Conservation (phyloP, 2,888 invertebrate species). For the Ophion slaviceki region DNA sequence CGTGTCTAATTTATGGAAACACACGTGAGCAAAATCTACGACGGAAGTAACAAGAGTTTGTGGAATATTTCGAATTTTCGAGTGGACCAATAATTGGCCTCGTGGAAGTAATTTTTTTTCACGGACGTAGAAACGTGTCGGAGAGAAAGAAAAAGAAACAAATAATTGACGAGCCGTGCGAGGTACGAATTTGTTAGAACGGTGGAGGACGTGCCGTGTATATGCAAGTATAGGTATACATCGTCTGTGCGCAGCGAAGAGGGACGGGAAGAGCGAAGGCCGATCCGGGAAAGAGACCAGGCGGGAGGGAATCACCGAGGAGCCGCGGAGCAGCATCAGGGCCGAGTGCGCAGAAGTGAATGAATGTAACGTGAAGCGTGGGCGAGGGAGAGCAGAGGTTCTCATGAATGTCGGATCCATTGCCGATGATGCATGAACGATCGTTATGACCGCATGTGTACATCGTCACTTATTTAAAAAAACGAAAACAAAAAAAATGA, state of each 20-base stretch:
- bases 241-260: constrained; percentile 26
- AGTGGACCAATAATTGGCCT: too few species aligned
- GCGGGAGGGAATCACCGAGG: constrained; percentile 37
- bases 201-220: not conserved
- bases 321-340: constrained; percentile 65
- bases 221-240: not conserved
- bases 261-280: constrained; percentile 54
- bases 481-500: not conserved
- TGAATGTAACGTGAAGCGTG: constrained; percentile 79
- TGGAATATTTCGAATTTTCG: not conserved
- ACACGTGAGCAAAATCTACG: not conserved
- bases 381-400: constrained; percentile 75
- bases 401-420: constrained; percentile 69
- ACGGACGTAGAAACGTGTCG: too few species aligned
- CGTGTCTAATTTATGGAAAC: constrained; percentile 11
- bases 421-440: constrained; percentile 34
- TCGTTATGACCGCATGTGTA: not conserved
- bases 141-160: too few species aligned
- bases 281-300: constrained; percentile 40
- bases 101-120: too few species aligned
- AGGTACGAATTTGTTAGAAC: too few species aligned
- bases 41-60: constrained; percentile 4
- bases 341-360: constrained; percentile 75
- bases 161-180: too few species aligned
- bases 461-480: not conserved